A percentile compares a stretch with the other conserved stretches of the same genome.
phyloP scores from a whole-genome alignment of 2,888 invertebrate genomes.

The Agrilus biguttatus region DNA sequence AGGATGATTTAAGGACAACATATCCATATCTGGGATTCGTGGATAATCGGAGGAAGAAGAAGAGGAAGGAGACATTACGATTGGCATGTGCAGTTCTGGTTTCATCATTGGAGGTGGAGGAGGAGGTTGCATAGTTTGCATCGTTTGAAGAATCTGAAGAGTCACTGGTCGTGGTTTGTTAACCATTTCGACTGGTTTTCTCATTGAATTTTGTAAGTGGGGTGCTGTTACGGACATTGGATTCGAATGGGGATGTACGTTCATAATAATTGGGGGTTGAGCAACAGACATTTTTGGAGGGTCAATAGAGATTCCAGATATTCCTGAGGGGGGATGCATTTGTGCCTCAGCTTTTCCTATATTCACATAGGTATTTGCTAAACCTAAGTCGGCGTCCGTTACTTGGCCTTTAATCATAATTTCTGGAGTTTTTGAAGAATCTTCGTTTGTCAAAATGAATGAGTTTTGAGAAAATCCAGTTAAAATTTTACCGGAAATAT shows the following conservation, averaged over 20 bases:
- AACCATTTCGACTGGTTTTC: conserved; percentile 7
- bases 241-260: conserved; percentile 1
- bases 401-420: conserved; percentile 30
- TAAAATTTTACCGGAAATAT: background rate
- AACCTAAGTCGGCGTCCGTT: conserved; percentile 27
- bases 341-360: conserved; percentile 32
- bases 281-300: conserved; percentile 9
- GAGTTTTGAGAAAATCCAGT: background rate
- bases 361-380: conserved; percentile 29
- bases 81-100: conserved; percentile 3
- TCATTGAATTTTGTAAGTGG: conserved; percentile 6
- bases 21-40: background rate
- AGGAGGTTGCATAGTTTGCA: conserved; percentile 49
- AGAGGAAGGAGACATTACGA: too few species aligned
- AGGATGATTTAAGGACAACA: background rate
- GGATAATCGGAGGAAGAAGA: background rate
- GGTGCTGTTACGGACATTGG: conserved; percentile 5
- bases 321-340: conserved; percentile 22
- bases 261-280: conserved; percentile 8
- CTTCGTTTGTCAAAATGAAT: too few species aligned
- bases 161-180: conserved; percentile 16
- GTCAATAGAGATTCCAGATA: conserved; percentile 13
- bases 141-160: conserved; percentile 30
- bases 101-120: conserved; percentile 36
- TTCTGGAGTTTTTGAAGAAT: conserved; percentile 7